phyloP scores from a whole-genome alignment of 2,797 vertebrate species.

The Chelidonichthys spinosus region DNA sequence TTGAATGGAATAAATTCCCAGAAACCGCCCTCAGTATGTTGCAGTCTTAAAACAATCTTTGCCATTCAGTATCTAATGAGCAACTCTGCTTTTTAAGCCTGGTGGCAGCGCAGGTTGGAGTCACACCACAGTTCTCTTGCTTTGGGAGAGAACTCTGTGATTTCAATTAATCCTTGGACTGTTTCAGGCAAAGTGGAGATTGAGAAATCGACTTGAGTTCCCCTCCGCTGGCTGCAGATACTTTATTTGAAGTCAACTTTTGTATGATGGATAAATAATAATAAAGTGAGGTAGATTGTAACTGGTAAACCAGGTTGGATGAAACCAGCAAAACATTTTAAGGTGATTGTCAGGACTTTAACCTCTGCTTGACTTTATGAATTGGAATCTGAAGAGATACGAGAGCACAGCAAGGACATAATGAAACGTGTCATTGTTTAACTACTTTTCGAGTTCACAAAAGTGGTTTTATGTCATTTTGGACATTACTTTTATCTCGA shows the following conservation, averaged over 20 bases:
- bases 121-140: conserved; percentile 26
- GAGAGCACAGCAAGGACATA: conserved; percentile 1
- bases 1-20: conserved; percentile 39
- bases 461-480: conserved; percentile 31
- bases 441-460: conserved; percentile 24
- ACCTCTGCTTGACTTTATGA: conserved; percentile 38
- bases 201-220: conserved; percentile 26
- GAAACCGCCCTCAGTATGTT: conserved; percentile 17
- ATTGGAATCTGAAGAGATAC: conserved; percentile 28
- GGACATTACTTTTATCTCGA: conserved; percentile 19
- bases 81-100: conserved; percentile 34
- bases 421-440: conserved; percentile 35
- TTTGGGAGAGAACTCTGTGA: conserved; percentile 21
- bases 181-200: conserved; percentile 36
- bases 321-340: conserved; percentile 14
- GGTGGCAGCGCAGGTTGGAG: conserved; percentile 43
- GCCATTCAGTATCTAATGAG: conserved; percentile 45
- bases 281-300: conserved; percentile 24
- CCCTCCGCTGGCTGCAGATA: conserved; percentile 3
- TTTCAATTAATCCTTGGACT: conserved; percentile 40
- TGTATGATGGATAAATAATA: not conserved
- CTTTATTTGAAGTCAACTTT: conserved; percentile 25
- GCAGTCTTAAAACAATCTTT: conserved; percentile 25
- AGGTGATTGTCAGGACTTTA: conserved; percentile 29
- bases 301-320: conserved; percentile 5